Evolutionary conservation across 2,888 invertebrate genomes (phyloP).

Genomic region (Mythimna pallens): DNA sequence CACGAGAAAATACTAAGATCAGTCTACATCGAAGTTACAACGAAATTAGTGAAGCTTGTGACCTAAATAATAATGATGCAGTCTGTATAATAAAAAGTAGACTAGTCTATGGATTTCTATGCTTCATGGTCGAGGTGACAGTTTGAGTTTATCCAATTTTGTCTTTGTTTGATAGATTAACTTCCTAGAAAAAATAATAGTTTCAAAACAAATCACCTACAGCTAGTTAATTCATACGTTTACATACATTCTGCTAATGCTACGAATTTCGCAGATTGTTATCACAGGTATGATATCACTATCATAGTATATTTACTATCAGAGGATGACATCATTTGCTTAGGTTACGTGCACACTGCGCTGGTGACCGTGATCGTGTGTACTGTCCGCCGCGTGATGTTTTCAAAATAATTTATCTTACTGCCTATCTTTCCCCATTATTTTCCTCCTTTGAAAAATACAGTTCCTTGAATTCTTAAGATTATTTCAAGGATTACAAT

Average conservation of each 20-base stretch:
- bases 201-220: slow-evolving; percentile 6
- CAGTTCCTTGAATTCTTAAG: not conserved
- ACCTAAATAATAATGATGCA: no score
- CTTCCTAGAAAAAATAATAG: not conserved
- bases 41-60: not conserved
- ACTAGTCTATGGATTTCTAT: not conserved
- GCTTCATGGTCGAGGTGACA: not conserved
- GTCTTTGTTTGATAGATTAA: not conserved
- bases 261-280: slow-evolving; percentile 59
- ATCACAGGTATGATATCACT: slow-evolving; percentile 60
- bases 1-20: no score
- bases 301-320: slow-evolving; percentile 64
- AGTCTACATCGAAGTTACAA: not conserved
- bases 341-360: slow-evolving; percentile 55
- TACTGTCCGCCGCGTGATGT: slow-evolving; percentile 36
- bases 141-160: not conserved
- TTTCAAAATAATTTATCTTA: slow-evolving; percentile 38
- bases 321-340: slow-evolving; percentile 63
- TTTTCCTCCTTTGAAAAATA: slow-evolving; percentile 25
- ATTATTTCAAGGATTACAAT: not conserved
- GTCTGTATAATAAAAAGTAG: no score
- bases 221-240: slow-evolving; percentile 16
- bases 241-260: not conserved
- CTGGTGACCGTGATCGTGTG: slow-evolving; percentile 36
- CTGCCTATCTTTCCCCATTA: not conserved